Conservation (phyloP, 2,113 vertebrate genomes). For the Vulpes vulpes region DNA sequence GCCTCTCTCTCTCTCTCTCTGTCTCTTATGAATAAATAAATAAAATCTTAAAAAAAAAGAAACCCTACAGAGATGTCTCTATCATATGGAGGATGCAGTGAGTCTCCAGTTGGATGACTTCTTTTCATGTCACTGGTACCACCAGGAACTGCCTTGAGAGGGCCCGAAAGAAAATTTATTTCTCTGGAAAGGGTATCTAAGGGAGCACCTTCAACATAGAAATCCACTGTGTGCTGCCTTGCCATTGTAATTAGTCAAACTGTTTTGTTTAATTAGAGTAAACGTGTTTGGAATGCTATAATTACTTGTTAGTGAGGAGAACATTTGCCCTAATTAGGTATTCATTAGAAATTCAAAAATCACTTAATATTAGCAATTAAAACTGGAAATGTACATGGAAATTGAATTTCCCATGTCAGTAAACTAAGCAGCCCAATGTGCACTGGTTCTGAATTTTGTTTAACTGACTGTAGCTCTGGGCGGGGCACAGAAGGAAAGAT, state of each 20-base stretch:
- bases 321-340: conserved; percentile 57
- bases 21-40: no score
- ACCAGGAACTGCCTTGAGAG: background rate
- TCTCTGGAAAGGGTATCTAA: background rate
- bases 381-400: conserved; percentile 13
- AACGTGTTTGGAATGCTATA: conserved; percentile 55
- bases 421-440: background rate
- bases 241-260: conserved; percentile 52
- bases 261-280: conserved; percentile 65
- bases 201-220: background rate
- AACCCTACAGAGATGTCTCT: background rate
- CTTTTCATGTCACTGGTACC: accelerated
- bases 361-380: conserved; percentile 67
- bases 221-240: background rate
- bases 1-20: no score
- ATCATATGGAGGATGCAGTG: accelerated
- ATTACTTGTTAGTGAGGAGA: conserved; percentile 62
- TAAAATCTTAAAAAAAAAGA: no score
- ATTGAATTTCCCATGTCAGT: background rate
- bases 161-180: background rate
- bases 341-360: conserved; percentile 47
- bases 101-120: background rate
- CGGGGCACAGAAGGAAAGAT: background rate
- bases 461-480: background rate
- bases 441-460: background rate